Conservation (phyloP, 2,113 vertebrate genomes). For the Odontesthes bonariensis region DNA sequence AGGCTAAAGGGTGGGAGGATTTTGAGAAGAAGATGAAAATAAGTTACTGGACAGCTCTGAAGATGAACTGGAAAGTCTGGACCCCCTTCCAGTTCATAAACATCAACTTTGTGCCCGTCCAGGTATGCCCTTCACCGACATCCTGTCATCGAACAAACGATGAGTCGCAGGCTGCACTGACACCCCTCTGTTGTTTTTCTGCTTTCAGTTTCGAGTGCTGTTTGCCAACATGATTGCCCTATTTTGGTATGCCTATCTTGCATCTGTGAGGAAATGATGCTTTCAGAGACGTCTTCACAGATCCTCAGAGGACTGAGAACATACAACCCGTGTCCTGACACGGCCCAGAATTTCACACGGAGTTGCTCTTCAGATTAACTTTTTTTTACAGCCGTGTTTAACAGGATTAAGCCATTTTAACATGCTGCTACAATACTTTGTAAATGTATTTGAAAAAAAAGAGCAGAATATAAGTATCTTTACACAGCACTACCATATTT, state of each 20-base stretch:
- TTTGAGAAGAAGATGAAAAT: constrained; percentile 79
- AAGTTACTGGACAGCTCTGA: constrained; percentile 86
- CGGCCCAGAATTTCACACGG: neutral
- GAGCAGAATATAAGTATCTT: neutral
- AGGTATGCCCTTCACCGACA: constrained; percentile 75
- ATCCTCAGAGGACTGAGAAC: neutral
- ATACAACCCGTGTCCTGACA: neutral
- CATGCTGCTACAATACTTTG: constrained; percentile 30
- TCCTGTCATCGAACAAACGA: neutral
- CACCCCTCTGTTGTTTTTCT: constrained; percentile 23
- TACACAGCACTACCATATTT: neutral
- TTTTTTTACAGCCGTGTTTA: neutral
- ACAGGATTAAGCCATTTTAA: constrained; percentile 7
- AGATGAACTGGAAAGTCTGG: constrained; percentile 92
- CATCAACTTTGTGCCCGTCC: constrained; percentile 87
- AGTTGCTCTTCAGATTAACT: constrained; percentile 2
- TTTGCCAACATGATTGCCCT: constrained; percentile 89
- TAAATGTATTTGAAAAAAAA: constrained; percentile 9
- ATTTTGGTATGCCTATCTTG: constrained; percentile 91
- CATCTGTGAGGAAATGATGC: constrained; percentile 86
- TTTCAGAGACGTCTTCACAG: neutral
- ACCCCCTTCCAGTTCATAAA: constrained; percentile 90
- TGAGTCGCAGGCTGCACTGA: neutral
- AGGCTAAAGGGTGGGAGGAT: constrained; percentile 82
- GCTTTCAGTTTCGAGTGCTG: constrained; percentile 88